A percentile compares a stretch with the other conserved stretches of the same genome.
These are phyloP conservation scores for Melieria crassipennis DNA, from an alignment of 2,888 invertebrate species.

Conservation along the genomic window DNA sequence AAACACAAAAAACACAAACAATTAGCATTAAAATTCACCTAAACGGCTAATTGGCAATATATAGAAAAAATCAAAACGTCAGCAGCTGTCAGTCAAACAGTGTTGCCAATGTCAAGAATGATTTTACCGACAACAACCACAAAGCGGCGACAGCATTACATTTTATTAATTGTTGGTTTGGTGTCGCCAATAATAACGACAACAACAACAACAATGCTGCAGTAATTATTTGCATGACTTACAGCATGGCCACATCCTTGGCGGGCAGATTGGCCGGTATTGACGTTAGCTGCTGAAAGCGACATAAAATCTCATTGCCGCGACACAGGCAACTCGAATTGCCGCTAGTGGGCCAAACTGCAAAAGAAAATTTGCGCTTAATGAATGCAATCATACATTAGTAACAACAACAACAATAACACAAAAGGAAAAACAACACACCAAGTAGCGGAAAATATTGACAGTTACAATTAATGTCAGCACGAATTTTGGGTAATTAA, in stretches of 20 bases:
- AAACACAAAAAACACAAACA: conserved; percentile 13
- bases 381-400: neutral
- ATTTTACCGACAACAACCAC: too few relatives aligned
- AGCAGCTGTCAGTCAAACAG: too few relatives aligned
- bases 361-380: conserved; percentile 1
- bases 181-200: too few relatives aligned
- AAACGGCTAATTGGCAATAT: neutral
- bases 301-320: conserved; percentile 64
- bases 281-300: conserved; percentile 61
- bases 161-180: too few relatives aligned
- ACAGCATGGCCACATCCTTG: conserved; percentile 63
- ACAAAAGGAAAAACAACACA: neutral
- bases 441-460: neutral
- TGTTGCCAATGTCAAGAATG: too few relatives aligned
- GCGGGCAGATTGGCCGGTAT: conserved; percentile 62
- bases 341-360: conserved; percentile 55
- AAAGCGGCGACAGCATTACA: too few relatives aligned
- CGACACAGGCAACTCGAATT: conserved; percentile 65
- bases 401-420: neutral
- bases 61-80: too few relatives aligned
- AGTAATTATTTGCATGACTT: conserved; percentile 47
- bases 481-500: neutral
- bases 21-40: neutral
- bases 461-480: neutral
- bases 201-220: too few relatives aligned